phyloP scores from a whole-genome alignment of 1,140 invertebrate genomes.

The Brachionus rotundiformis region DNA sequence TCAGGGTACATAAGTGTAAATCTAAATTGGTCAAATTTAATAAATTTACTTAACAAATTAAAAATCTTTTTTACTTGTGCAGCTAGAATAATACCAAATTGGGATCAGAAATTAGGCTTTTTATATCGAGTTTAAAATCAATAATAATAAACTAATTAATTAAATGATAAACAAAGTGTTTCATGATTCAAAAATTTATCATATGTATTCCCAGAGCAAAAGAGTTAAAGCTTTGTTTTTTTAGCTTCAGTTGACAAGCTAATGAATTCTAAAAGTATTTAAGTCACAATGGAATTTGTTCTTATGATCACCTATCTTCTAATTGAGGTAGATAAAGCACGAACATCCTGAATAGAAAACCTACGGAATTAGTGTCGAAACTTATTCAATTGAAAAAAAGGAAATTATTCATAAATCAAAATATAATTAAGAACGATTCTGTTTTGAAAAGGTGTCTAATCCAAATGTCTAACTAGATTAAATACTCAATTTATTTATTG shows the following conservation, averaged over 20 bases:
- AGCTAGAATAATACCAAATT: not conserved
- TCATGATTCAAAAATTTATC: conserved; percentile 14
- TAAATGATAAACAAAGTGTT: conserved; percentile 1
- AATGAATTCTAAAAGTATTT: not conserved
- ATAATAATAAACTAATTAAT: conserved; percentile 36
- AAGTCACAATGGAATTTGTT: not conserved
- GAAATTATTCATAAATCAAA: conserved; percentile 1
- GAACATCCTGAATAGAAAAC: not conserved
- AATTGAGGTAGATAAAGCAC: not conserved
- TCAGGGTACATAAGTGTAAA: not conserved
- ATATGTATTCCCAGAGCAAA: not conserved
- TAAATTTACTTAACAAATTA: not conserved
- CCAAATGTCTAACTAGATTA: not conserved
- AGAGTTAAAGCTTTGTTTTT: conserved; percentile 1
- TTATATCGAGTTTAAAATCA: conserved; percentile 16
- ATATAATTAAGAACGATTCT: not conserved
- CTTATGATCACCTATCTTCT: not conserved
- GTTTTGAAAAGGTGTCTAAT: not conserved
- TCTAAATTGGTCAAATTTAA: not conserved
- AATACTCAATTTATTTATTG: not conserved
- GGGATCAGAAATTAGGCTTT: not conserved
- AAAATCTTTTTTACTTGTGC: not conserved
- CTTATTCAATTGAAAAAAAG: not conserved
- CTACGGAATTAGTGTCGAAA: not conserved
- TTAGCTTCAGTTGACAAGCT: not conserved